These are phyloP conservation scores for Piaya cayana DNA, from an alignment of 2,113 vertebrate genomes.

Conservation along the genomic window DNA sequence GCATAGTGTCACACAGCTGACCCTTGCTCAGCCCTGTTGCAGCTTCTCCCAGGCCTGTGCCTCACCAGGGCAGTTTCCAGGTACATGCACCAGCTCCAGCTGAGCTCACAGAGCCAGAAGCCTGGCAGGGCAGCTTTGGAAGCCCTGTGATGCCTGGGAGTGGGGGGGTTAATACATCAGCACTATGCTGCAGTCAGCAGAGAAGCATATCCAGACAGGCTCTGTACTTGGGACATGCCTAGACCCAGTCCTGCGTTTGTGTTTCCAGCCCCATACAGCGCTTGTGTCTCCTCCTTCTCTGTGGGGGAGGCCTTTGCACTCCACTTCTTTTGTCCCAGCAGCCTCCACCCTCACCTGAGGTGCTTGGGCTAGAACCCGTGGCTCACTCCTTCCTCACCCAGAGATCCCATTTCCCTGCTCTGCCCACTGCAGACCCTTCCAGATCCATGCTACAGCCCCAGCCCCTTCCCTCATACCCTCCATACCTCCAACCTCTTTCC, in stretches of 20 bases:
- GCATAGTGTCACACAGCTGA: rapidly evolving
- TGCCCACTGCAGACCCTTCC: neutral
- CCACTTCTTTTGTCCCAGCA: neutral
- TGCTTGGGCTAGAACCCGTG: neutral
- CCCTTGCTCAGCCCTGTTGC: neutral
- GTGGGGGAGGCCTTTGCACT: neutral
- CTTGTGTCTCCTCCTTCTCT: neutral
- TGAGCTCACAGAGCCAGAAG: neutral
- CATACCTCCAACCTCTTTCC: neutral
- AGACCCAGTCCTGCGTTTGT: neutral
- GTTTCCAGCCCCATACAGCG: neutral
- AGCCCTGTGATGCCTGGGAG: neutral
- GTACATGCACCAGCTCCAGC: neutral
- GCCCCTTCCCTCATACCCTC: neutral
- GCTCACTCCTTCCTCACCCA: neutral
- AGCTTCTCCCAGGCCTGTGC: neutral
- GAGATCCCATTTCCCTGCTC: neutral
- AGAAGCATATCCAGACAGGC: neutral
- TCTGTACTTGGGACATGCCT: neutral
- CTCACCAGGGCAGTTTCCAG: rapidly evolving
- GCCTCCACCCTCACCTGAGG: neutral
- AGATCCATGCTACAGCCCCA: neutral
- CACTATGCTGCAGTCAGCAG: rapidly evolving
- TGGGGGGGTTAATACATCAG: rapidly evolving
- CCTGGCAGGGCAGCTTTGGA: neutral